Percentiles rank a stretch among this genome's conserved stretches.
Evolutionary conservation across 2,113 vertebrate genomes (phyloP).

Genomic region (Sapajus apella): DNA sequence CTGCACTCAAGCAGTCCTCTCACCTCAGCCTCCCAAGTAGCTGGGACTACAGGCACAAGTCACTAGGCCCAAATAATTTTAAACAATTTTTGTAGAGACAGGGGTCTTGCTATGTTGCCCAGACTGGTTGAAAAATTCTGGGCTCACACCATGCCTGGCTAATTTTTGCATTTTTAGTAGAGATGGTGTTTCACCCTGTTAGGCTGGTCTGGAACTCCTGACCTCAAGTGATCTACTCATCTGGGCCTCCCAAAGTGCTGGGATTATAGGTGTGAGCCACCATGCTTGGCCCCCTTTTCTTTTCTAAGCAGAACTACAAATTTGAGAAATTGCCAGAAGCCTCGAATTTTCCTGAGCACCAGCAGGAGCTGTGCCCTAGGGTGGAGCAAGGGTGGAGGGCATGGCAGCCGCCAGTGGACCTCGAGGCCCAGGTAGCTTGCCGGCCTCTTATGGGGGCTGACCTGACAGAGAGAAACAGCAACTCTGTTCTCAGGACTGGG

Average conservation of each 20-base stretch:
- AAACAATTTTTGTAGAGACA: not conserved
- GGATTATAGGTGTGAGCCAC: too few relatives aligned
- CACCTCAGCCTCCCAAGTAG: not conserved
- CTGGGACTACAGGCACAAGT: not conserved
- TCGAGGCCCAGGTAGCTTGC: not conserved
- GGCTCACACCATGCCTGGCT: too few relatives aligned
- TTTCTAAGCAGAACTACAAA: conserved; percentile 47
- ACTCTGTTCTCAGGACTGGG: not conserved
- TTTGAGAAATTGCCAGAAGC: not conserved
- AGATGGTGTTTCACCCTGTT: too few relatives aligned
- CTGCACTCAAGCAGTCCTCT: not conserved
- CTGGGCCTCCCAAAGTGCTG: too few relatives aligned
- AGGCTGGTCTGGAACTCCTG: too few relatives aligned
- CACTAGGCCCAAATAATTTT: not conserved
- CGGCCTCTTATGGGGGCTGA: not conserved
- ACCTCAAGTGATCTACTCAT: too few relatives aligned
- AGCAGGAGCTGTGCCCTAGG: not conserved
- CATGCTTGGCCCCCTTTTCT: not conserved
- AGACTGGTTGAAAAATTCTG: not conserved
- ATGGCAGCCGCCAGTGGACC: not conserved
- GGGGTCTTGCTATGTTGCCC: not conserved
- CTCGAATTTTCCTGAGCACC: conserved; percentile 11
- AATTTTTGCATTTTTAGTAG: too few relatives aligned
- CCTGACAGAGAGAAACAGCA: not conserved
- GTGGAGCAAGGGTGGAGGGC: not conserved